Percentiles rank a stretch among this genome's conserved stretches.
These are phyloP conservation scores for Lamprologus speciosus DNA, from an alignment of 2,113 vertebrate genomes.

Conservation along the genomic window DNA sequence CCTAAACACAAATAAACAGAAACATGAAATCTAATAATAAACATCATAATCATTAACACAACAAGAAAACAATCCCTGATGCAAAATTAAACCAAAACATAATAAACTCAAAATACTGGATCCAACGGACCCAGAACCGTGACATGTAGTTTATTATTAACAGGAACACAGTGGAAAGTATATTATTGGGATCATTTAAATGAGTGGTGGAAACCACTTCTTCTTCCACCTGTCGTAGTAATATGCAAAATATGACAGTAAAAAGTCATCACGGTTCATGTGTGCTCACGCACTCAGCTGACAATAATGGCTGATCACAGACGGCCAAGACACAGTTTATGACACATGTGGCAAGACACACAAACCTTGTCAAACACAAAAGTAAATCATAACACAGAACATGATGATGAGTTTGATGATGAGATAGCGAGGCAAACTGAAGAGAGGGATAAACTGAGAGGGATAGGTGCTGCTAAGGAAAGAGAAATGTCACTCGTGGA, in stretches of 20 bases:
- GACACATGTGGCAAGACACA: background rate
- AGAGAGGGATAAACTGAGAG: background rate
- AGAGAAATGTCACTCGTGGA: background rate
- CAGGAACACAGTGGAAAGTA: background rate
- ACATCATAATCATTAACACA: no score
- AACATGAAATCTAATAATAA: no score
- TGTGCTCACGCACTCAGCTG: background rate
- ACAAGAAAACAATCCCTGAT: no score
- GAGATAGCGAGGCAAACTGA: background rate
- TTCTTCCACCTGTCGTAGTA: background rate
- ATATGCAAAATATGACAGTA: background rate
- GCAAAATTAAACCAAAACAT: no score
- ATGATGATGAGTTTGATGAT: background rate
- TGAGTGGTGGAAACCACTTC: background rate
- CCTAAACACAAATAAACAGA: no score
- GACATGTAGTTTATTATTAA: background rate
- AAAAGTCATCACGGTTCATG: background rate
- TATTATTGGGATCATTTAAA: no score
- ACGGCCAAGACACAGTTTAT: background rate
- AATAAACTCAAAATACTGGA: no score
- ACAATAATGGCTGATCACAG: background rate
- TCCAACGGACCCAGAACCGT: no score
- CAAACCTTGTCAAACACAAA: background rate
- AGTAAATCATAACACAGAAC: background rate
- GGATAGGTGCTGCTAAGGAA: fast-evolving